A percentile compares a stretch with the other conserved stretches of the same genome.
Evolutionary conservation across 2,113 vertebrate genomes (phyloP).

Genomic region (Leucosticte australis): DNA sequence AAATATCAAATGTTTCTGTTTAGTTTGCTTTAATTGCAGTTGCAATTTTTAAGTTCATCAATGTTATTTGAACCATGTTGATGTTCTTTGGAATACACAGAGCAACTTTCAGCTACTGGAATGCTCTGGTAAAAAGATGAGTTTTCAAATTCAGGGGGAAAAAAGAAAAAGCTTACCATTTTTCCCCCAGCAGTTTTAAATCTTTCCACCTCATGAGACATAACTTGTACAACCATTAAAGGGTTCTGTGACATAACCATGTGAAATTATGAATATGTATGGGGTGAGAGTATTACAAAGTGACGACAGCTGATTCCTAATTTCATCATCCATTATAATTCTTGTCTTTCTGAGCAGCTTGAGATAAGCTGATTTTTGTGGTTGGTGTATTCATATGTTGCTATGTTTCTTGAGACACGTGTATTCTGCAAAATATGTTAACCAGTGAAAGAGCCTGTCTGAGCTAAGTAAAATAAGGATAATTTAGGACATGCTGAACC

Average conservation of each 20-base stretch:
- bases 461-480: not conserved
- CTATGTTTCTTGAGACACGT: not conserved
- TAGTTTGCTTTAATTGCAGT: not conserved
- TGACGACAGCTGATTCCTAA: constrained; percentile 16
- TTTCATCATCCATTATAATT: not conserved
- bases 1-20: not conserved
- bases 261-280: constrained; percentile 1
- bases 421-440: not conserved
- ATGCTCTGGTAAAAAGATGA: not conserved
- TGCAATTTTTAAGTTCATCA: not conserved
- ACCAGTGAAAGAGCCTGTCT: not conserved
- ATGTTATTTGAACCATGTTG: not conserved
- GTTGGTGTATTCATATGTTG: not conserved
- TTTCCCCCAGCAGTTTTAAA: not conserved
- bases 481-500: constrained; percentile 27
- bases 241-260: not conserved
- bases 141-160: not conserved
- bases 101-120: not conserved
- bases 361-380: constrained; percentile 47
- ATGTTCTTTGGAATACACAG: not conserved
- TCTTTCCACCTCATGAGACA: not conserved
- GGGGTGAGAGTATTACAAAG: not conserved
- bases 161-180: not conserved
- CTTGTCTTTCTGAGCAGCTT: not conserved
- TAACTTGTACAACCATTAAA: not conserved